phyloP scores from a whole-genome alignment of 1,140 invertebrate genomes.

The Bombus vancouverensis region DNA sequence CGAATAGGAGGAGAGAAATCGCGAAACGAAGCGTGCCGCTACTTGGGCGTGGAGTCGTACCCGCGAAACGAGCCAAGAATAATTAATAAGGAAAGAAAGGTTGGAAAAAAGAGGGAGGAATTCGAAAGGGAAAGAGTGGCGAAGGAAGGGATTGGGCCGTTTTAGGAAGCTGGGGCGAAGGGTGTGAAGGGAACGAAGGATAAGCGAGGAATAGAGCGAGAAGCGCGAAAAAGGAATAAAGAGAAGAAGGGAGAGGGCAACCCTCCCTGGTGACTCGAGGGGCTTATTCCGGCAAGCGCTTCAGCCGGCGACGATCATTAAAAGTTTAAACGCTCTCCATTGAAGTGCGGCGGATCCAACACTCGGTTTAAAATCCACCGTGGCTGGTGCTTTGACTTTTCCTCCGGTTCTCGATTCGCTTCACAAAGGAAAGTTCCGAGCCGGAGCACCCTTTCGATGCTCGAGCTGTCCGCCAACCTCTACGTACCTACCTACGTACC shows the following conservation, averaged over 20 bases:
- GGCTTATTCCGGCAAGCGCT: conserved; percentile 73
- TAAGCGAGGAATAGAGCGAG: not conserved
- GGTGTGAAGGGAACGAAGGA: not conserved
- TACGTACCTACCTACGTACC: not conserved
- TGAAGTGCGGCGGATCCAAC: conserved; percentile 72
- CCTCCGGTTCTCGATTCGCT: conserved; percentile 51
- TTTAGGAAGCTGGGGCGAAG: conserved; percentile 20
- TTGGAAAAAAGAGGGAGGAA: not conserved
- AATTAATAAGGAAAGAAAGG: conserved; percentile 35
- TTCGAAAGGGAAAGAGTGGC: not conserved
- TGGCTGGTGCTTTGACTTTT: conserved; percentile 62
- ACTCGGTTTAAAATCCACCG: conserved; percentile 72
- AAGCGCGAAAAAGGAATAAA: not conserved
- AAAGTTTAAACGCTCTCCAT: conserved; percentile 78
- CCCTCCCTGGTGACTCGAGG: conserved; percentile 61
- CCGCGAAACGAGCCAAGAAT: conserved; percentile 23
- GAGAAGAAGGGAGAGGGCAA: not conserved
- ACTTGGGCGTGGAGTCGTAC: not conserved
- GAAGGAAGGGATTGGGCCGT: not conserved
- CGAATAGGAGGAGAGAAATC: not conserved
- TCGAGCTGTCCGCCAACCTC: conserved; percentile 8
- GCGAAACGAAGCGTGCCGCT: not conserved
- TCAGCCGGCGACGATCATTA: conserved; percentile 76
- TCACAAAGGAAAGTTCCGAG: conserved; percentile 42
- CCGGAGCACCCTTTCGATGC: conserved; percentile 43